phyloP scores from a whole-genome alignment of 2,797 vertebrate genomes.

The Pipistrellus kuhlii region DNA sequence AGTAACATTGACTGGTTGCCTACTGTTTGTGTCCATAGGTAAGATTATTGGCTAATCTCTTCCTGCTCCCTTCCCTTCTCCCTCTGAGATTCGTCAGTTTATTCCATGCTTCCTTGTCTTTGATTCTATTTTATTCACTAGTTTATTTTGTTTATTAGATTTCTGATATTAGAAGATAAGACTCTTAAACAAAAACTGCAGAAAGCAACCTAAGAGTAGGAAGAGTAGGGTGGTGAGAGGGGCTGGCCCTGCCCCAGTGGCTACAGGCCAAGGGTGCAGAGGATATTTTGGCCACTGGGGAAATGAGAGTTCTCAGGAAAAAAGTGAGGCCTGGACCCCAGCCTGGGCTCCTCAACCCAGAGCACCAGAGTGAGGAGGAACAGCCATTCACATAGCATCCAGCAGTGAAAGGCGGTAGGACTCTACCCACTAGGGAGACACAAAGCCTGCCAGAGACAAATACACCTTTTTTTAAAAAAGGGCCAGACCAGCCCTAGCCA shows the following conservation, averaged over 20 bases:
- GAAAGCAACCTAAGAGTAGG: background rate
- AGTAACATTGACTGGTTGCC: background rate
- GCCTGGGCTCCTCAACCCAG: background rate
- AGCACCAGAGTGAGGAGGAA: background rate
- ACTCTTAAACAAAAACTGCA: background rate
- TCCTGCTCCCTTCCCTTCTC: too few species aligned
- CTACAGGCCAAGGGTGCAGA: background rate
- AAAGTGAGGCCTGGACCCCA: background rate
- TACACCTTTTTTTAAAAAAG: background rate
- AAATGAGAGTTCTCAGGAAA: background rate
- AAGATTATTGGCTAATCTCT: background rate
- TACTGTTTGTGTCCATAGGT: background rate
- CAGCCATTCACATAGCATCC: background rate
- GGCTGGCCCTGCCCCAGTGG: background rate
- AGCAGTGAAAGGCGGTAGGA: background rate
- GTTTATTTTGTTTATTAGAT: too few species aligned
- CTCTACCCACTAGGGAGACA: background rate
- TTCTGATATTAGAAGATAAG: background rate
- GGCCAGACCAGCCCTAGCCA: background rate
- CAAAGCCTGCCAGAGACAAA: background rate
- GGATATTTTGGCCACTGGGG: background rate
- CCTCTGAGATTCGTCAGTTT: too few species aligned
- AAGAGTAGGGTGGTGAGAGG: background rate
- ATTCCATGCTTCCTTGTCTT: too few species aligned
- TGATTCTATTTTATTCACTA: too few species aligned